Evolutionary conservation across 2,113 vertebrate species (phyloP), one percentile per base, ranked within the genome.

Genomic region (Rissa tridactyla): DNA sequence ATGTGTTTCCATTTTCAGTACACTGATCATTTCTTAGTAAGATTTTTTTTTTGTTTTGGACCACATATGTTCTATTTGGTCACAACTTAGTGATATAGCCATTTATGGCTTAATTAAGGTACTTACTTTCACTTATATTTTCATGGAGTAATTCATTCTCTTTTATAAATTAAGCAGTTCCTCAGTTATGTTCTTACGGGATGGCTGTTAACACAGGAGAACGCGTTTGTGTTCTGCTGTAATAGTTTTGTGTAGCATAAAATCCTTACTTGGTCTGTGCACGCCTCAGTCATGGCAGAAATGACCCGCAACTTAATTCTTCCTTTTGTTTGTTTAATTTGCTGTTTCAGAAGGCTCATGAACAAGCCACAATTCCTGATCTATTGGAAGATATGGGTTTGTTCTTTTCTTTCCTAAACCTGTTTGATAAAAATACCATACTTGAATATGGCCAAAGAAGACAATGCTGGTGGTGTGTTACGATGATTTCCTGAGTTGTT

Each of bases 191-290:
- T 16, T 30, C 30, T 60, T 34, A 5, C 27, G 42, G 51, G 32
- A 4, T 76, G 66, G 57, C 55, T 75, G 61, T 34, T 77, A 14
- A 2, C 6, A 9, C 3, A 5, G 58, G 62, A 54, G 52, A 32
- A 9, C 2, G 3, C 14, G 0, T 51, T 36, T 47, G 4, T 58
- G 0, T 66, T 47, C 57, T 38, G 12, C 14, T 27, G 8, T 29
- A 15, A 10, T 52, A 3, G 36, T 55, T 51, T 34, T 62, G 38
- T 46, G 46, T 13, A 1, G 9, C 10, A 1, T 2, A 17, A 34
- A 71, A 15, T 25, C 58, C 77, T 36, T 34, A 5, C 30, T 10
- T 12, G 2, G 5, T 10, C 65, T 49, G 30, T 30, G 17, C 23
- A n/a, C 64, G 47, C 51, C 57, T 78, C 32, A 1, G 8, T 46